Evolutionary conservation across 2,113 vertebrate species (phyloP).

Genomic region (Manacus vitellinus): DNA sequence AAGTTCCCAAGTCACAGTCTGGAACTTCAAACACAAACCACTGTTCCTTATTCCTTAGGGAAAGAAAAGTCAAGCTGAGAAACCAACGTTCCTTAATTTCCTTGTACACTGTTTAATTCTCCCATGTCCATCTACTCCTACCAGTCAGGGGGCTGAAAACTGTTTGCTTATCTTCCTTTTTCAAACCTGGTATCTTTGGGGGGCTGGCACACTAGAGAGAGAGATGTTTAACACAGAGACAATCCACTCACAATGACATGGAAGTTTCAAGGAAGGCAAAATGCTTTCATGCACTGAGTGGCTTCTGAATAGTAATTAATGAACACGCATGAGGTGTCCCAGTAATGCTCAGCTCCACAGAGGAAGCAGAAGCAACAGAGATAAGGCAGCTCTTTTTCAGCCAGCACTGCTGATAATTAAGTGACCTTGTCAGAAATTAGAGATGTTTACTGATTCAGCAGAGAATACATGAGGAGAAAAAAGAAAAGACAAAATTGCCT

Average conservation of each 20-base stretch:
- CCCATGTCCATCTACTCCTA: background rate
- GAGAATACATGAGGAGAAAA: background rate
- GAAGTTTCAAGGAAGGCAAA: background rate
- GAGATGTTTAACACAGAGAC: background rate
- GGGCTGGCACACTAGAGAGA: background rate
- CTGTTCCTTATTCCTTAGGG: background rate
- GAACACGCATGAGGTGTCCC: background rate
- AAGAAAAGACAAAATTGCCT: background rate
- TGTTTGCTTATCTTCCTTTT: conserved; percentile 3
- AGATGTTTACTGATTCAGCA: conserved; percentile 41
- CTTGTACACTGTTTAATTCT: background rate
- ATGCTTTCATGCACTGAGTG: background rate
- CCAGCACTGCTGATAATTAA: conserved; percentile 41
- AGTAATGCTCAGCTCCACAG: background rate
- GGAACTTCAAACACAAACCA: background rate
- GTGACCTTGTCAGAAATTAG: conserved; percentile 59
- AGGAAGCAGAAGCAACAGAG: background rate
- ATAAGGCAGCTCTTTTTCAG: background rate
- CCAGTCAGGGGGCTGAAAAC: background rate
- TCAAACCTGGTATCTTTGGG: background rate
- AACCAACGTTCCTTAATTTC: background rate
- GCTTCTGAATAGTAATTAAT: conserved; percentile 31
- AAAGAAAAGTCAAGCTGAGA: background rate
- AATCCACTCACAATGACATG: conserved; percentile 27
- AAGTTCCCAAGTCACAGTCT: background rate